A percentile compares a stretch with the other conserved stretches of the same genome.
These are phyloP conservation scores for Sternarchorhynchus goeldii DNA, from an alignment of 2,797 vertebrate genomes.

Conservation along the genomic window DNA sequence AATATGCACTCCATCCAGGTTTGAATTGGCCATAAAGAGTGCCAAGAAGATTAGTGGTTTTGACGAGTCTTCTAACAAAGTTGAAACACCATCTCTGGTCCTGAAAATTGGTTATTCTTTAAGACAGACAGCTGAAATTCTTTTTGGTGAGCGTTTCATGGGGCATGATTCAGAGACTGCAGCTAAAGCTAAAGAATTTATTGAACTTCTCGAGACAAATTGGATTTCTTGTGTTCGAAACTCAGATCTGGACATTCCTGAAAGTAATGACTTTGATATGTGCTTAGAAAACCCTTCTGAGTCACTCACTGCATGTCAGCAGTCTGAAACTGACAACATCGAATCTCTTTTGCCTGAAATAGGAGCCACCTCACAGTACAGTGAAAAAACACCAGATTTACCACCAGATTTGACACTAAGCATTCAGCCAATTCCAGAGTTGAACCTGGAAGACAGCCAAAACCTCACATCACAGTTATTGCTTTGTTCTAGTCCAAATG, in stretches of 20 bases:
- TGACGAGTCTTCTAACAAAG: conserved; percentile 20
- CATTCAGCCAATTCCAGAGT: not conserved
- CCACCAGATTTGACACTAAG: not conserved
- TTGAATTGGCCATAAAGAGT: conserved; percentile 25
- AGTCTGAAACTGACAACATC: not conserved
- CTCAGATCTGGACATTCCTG: not conserved
- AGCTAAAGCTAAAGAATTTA: conserved; percentile 24
- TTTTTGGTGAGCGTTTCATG: conserved; percentile 15
- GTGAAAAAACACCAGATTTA: no score
- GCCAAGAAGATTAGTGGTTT: conserved; percentile 29
- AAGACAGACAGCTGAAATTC: conserved; percentile 34
- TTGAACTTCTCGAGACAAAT: conserved; percentile 14
- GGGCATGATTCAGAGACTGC: conserved; percentile 6
- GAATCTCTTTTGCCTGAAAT: not conserved
- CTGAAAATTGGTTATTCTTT: conserved; percentile 9
- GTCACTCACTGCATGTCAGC: not conserved
- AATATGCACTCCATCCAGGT: conserved; percentile 11
- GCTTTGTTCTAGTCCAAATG: not conserved
- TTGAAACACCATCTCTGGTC: conserved; percentile 3
- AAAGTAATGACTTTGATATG: not conserved
- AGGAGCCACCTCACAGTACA: not conserved
- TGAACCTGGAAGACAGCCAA: not conserved
- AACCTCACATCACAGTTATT: not conserved
- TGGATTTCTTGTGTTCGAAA: conserved; percentile 13
- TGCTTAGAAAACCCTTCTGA: not conserved